A percentile compares a stretch with the other conserved stretches of the same genome.
These are phyloP conservation scores for Stegodyphus dumicola DNA, from an alignment of 1,140 invertebrate genomes.

Conservation along the genomic window DNA sequence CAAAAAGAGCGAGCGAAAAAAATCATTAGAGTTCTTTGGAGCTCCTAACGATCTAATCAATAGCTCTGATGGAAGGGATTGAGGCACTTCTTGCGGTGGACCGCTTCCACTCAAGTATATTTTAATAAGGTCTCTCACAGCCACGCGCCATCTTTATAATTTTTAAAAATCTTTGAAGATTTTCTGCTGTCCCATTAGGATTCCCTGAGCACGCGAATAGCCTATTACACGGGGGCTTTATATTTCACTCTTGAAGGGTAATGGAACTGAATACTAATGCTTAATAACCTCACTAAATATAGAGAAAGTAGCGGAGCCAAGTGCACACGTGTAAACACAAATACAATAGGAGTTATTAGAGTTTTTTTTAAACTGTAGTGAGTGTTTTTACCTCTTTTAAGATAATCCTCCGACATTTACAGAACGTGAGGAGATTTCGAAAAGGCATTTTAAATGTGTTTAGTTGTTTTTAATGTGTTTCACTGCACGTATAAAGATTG, in stretches of 20 bases:
- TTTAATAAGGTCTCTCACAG: slow-evolving; percentile 39
- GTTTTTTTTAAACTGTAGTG: slow-evolving; percentile 10
- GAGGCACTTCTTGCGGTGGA: background rate
- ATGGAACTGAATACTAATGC: slow-evolving; percentile 49
- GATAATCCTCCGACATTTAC: slow-evolving; percentile 8
- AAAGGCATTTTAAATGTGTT: background rate
- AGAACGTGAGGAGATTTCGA: slow-evolving; percentile 25
- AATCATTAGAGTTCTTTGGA: slow-evolving; percentile 17
- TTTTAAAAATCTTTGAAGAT: slow-evolving; percentile 37
- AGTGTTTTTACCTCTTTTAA: background rate
- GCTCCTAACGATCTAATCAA: slow-evolving; percentile 41
- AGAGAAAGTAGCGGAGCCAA: slow-evolving; percentile 3
- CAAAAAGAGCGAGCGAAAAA: background rate
- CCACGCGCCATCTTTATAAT: slow-evolving; percentile 42
- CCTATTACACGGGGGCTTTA: slow-evolving; percentile 36
- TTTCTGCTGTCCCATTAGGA: slow-evolving; percentile 29
- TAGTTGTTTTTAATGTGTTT: background rate
- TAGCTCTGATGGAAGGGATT: slow-evolving; percentile 27
- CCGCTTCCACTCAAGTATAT: slow-evolving; percentile 31
- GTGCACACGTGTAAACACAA: slow-evolving; percentile 22
- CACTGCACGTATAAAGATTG: background rate
- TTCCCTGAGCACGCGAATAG: slow-evolving; percentile 14
- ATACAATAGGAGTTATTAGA: slow-evolving; percentile 42
- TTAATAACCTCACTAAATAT: slow-evolving; percentile 30
- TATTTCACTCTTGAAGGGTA: slow-evolving; percentile 31